Percentiles rank a stretch among this genome's conserved stretches.
Evolutionary conservation across 2,888 invertebrate species (phyloP).

Genomic region (Agrotis exclamationis): DNA sequence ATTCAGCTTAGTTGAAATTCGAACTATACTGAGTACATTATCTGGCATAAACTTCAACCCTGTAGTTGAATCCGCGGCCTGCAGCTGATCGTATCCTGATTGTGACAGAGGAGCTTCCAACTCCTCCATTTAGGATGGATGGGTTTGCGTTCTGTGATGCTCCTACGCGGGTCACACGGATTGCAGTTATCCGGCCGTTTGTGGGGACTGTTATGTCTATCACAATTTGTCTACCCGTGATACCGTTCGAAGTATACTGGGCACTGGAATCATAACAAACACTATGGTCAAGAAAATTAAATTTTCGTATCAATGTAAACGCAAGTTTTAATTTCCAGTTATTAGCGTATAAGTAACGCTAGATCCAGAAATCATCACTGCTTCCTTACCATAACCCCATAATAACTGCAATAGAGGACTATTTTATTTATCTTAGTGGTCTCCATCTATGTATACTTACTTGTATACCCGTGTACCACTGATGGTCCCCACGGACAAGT

Average conservation of each 20-base stretch:
- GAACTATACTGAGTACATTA: not conserved
- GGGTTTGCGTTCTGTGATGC: conserved; percentile 4
- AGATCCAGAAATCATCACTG: too few species aligned
- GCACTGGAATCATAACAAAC: not conserved
- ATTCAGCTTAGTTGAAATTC: too few species aligned
- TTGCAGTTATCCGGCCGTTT: conserved; percentile 3
- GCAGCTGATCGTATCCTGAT: conserved; percentile 21
- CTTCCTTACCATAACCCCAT: not conserved
- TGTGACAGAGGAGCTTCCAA: conserved; percentile 2
- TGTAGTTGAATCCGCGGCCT: conserved; percentile 21
- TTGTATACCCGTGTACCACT: too few species aligned
- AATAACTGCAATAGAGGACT: too few species aligned
- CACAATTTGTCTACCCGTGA: not conserved
- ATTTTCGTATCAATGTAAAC: not conserved
- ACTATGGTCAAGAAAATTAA: not conserved
- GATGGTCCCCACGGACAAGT: not conserved
- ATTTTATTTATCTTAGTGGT: too few species aligned
- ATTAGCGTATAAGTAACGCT: too few species aligned
- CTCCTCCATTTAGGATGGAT: conserved; percentile 15
- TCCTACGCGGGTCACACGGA: conserved; percentile 13
- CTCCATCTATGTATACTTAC: too few species aligned
- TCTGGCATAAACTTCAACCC: not conserved
- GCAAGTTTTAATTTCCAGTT: too few species aligned
- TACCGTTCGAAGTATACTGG: not conserved
- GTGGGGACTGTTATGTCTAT: not conserved